phyloP scores from a whole-genome alignment of 2,113 vertebrate genomes.

The Sceloporus tristichus region DNA sequence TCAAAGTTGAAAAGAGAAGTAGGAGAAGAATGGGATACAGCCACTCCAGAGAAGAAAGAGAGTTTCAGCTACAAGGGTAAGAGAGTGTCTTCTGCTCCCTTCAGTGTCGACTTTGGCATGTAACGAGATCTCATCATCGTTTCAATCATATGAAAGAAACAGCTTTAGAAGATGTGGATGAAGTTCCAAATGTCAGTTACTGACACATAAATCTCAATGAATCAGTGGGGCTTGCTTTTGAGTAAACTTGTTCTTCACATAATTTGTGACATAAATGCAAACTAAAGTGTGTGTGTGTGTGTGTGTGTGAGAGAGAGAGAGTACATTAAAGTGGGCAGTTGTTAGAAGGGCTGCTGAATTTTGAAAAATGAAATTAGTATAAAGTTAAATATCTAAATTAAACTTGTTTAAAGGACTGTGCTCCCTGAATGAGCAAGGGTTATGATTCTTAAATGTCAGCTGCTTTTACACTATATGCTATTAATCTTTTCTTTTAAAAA shows the following conservation, averaged over 20 bases:
- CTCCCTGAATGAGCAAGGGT: neutral
- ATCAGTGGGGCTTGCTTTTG: neutral
- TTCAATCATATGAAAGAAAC: neutral
- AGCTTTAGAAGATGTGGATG: too few relatives aligned
- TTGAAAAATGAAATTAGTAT: neutral
- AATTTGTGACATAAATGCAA: neutral
- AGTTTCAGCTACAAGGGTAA: neutral
- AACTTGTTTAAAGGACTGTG: neutral
- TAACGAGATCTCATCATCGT: neutral
- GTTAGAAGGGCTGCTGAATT: neutral
- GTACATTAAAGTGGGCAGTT: too few relatives aligned
- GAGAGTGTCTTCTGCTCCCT: neutral
- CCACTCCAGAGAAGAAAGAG: neutral
- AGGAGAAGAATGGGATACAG: neutral
- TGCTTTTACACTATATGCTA: neutral
- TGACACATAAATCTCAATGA: neutral
- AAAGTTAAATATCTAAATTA: neutral
- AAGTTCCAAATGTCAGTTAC: neutral
- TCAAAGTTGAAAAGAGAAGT: neutral
- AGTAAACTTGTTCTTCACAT: too few relatives aligned
- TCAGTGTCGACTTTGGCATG: neutral
- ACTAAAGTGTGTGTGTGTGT: too few relatives aligned
- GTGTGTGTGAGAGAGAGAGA: too few relatives aligned
- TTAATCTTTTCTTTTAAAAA: neutral
- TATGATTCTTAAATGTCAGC: neutral